Evolutionary conservation across 2,797 vertebrate genomes (phyloP), one percentile per base, ranked within the genome.

Genomic region (Ceryle rudis): DNA sequence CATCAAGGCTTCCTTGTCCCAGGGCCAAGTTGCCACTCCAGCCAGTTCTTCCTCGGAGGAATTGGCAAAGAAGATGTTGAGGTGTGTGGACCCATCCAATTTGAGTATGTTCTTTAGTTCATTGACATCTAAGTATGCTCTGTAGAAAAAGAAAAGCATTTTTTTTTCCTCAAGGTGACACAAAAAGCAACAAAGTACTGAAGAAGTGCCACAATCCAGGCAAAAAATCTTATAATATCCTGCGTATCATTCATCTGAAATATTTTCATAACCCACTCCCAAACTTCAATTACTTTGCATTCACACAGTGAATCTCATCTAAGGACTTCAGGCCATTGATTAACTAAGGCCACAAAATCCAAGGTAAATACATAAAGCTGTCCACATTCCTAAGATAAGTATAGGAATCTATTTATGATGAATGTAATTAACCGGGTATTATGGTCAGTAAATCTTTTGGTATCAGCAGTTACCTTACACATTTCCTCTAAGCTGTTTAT

Each of bases 41-140:
- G 99, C 99, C 97, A 99, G 98, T 95, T 99, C 99, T 97, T 99
- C 99, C 97, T 99, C 99, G 4, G 99, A 99, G 54, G 99, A 99
- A 96, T 99, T 99, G 97, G 99, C 99, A 97, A 99, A 99, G 98
- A 99, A 99, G 97, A 99, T 99, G 94, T 99, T 99, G 97, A 99
- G 99, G 97, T 99, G 99, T 72, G 99, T 99, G 9, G 99, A 99
- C 95, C 99, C 99, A 67, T 99, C 99, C 98, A 99, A 97, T 73
- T 98, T 98, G 89, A 99, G 98, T 96, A 99, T 98, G 95, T 99
- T 99, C 98, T 99, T 99, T 42, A 99, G 98, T 97, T 99, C 99
- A 96, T 99, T 99, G 97, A 99, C 98, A 92, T 99, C 99, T 97
- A 99, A 98, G 98, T 99, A 99, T 47, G 99, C 99, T 97, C 99